Conservation (phyloP, 2,797 vertebrate genomes). For the Myripristis jacobus region DNA sequence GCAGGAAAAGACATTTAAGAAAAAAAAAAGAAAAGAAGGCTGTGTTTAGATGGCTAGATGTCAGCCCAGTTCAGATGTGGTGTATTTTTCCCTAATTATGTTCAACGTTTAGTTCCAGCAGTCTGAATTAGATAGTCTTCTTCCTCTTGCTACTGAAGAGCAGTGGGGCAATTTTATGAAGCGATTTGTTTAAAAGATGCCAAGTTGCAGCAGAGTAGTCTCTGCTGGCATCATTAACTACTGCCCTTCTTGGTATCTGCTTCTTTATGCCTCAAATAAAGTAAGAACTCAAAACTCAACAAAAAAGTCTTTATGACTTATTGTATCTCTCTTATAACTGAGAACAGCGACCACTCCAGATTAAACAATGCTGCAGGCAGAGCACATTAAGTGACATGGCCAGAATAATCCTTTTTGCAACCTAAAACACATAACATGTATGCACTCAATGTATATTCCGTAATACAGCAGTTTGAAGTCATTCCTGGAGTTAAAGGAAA, state of each 20-base stretch:
- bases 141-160: neutral
- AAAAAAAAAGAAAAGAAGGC: no score
- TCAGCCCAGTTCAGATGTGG: constrained; percentile 4
- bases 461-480: no score
- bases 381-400: neutral
- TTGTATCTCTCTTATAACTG: neutral
- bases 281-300: no score
- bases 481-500: no score
- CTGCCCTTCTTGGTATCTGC: neutral
- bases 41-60: neutral
- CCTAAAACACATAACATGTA: no score
- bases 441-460: no score
- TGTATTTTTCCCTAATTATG: constrained; percentile 21
- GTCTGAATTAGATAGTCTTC: neutral
- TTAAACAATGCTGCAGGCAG: neutral
- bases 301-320: no score
- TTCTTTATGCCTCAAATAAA: neutral
- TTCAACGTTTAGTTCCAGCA: neutral
- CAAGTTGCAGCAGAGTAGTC: neutral
- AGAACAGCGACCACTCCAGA: neutral
- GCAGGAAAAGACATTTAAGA: neutral
- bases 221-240: constrained; percentile 9
- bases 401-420: no score
- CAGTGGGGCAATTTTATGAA: neutral
- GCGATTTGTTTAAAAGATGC: constrained; percentile 22